phyloP scores from a whole-genome alignment of 2,888 invertebrate genomes.

The Leucophenga maculata region DNA sequence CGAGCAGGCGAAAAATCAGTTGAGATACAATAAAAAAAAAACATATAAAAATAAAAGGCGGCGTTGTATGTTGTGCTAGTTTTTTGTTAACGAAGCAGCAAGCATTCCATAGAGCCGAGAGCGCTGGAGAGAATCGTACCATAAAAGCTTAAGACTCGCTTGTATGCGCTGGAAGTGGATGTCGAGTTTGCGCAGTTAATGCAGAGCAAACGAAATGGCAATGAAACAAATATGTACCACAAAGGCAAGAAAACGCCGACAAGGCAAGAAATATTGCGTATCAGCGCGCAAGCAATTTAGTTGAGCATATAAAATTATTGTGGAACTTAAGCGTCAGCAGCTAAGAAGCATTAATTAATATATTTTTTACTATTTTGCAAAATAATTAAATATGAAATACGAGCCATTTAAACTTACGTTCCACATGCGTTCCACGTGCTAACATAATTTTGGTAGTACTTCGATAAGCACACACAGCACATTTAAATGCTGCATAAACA shows the following conservation, averaged over 20 bases:
- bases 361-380: too few species aligned
- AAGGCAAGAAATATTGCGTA: not conserved
- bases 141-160: constrained; percentile 12
- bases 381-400: too few species aligned
- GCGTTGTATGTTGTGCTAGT: constrained; percentile 45
- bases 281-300: not conserved
- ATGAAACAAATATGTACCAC: constrained; percentile 25
- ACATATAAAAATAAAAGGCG: constrained; percentile 33
- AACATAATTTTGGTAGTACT: not conserved
- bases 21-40: constrained; percentile 27
- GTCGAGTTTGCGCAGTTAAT: constrained; percentile 33
- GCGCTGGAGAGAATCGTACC: not conserved
- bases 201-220: constrained; percentile 32
- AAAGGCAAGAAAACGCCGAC: not conserved
- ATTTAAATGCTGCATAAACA: too few species aligned
- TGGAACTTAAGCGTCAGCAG: too few species aligned
- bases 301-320: not conserved
- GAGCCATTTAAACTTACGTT: not conserved
- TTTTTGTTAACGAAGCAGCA: constrained; percentile 34
- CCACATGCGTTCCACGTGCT: constrained; percentile 14
- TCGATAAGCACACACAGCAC: not conserved
- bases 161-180: constrained; percentile 39
- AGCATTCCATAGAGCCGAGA: constrained; percentile 25
- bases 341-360: too few species aligned
- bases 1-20: too few species aligned